These are phyloP conservation scores for Apoda limacodes DNA, from an alignment of 2,888 invertebrate species.

Conservation along the genomic window DNA sequence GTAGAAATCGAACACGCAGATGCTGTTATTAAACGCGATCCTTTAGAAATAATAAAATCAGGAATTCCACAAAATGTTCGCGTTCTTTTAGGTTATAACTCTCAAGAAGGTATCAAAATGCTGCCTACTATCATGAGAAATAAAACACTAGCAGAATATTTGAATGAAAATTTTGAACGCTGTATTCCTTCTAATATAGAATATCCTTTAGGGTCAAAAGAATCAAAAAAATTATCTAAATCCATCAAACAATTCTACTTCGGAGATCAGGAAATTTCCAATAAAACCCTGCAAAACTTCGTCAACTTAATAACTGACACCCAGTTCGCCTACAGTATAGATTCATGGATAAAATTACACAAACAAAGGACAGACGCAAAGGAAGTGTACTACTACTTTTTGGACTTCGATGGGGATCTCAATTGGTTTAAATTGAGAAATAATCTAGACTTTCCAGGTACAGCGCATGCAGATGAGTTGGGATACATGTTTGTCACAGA, in stretches of 20 bases:
- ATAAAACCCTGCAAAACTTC: constrained; percentile 15
- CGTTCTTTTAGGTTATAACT: constrained; percentile 38
- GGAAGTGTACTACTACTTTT: constrained; percentile 19
- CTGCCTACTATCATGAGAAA: constrained; percentile 15
- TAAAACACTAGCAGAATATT: constrained; percentile 11
- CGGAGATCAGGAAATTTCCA: constrained; percentile 15
- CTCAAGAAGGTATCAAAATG: constrained; percentile 33
- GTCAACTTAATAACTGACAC: constrained; percentile 22
- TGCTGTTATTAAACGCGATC: constrained; percentile 34
- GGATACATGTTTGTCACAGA: constrained; percentile 19
- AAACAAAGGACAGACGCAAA: constrained; percentile 11
- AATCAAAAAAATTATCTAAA: constrained; percentile 20
- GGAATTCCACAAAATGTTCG: constrained; percentile 36
- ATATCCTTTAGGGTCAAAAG: constrained; percentile 21
- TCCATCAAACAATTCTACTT: constrained; percentile 26
- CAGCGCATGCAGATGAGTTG: constrained; percentile 17
- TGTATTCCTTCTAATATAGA: constrained; percentile 27
- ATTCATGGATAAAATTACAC: constrained; percentile 17
- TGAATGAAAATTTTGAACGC: constrained; percentile 23
- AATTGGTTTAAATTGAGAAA: constrained; percentile 16
- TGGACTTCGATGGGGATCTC: constrained; percentile 20
- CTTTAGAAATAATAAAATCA: constrained; percentile 28
- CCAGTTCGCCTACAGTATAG: constrained; percentile 17
- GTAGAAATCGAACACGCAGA: constrained; percentile 32
- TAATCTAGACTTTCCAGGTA: constrained; percentile 12